Evolutionary conservation across 2,113 vertebrate species (phyloP).

Genomic region (Myiopsitta monachus): DNA sequence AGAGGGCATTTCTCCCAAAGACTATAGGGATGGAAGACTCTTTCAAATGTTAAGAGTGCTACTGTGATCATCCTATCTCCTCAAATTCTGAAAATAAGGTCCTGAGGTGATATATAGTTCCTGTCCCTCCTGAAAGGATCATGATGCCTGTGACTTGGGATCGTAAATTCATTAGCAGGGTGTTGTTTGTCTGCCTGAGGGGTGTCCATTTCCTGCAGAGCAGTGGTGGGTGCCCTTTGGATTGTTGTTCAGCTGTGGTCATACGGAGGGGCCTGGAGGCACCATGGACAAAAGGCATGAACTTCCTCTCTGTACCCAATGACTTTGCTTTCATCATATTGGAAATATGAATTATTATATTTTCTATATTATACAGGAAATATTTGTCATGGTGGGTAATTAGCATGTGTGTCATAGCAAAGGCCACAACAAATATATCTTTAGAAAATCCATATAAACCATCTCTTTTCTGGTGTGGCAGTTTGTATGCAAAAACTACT

Average conservation of each 20-base stretch:
- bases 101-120: neutral
- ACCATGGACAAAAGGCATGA: neutral
- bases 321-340: neutral
- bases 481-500: neutral
- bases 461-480: neutral
- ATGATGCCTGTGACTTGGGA: neutral
- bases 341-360: neutral
- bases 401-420: neutral
- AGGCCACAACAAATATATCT: neutral
- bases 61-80: neutral
- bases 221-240: neutral
- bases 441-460: neutral
- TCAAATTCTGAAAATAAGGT: neutral
- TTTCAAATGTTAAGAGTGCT: neutral
- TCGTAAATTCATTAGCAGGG: neutral
- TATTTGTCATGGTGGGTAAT: neutral
- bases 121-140: neutral
- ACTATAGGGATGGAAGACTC: accelerated
- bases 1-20: neutral
- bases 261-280: neutral
- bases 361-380: neutral
- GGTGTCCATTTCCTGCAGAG: neutral
- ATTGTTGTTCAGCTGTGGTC: neutral
- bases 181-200: neutral
- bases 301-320: neutral